Conservation (phyloP, 2,888 invertebrate species). For the Tenthredo notha region DNA sequence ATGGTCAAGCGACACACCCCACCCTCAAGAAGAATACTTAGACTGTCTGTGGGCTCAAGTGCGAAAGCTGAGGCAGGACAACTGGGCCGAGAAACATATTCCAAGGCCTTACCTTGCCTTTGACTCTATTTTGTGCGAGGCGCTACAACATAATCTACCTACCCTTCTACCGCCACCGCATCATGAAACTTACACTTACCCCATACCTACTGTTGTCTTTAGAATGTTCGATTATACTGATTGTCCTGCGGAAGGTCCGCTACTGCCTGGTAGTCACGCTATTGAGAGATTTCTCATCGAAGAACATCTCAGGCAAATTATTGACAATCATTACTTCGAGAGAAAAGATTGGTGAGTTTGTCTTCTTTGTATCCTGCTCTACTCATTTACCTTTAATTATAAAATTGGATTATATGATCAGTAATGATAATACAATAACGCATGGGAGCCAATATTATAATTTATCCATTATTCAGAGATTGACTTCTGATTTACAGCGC, state of each 20-base stretch:
- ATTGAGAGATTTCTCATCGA: slow-evolving; percentile 99
- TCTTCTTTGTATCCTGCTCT: background rate
- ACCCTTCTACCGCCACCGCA: slow-evolving; percentile 95
- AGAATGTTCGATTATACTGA: slow-evolving; percentile 99
- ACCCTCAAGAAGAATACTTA: slow-evolving; percentile 97
- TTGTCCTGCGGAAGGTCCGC: slow-evolving; percentile 92
- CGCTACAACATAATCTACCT: slow-evolving; percentile 96
- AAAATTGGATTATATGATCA: background rate
- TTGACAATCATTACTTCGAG: slow-evolving; percentile 92
- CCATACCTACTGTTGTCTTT: slow-evolving; percentile 96
- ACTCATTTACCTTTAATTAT: background rate
- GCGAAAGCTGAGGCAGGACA: slow-evolving; percentile 93
- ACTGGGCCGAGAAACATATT: slow-evolving; percentile 98
- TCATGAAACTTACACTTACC: slow-evolving; percentile 93
- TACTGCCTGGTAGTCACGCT: slow-evolving; percentile 96
- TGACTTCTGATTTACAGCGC: slow-evolving; percentile 81
- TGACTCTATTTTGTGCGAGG: slow-evolving; percentile 96
- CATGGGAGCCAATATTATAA: slow-evolving; percentile 10
- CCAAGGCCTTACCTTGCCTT: slow-evolving; percentile 97
- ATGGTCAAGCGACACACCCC: slow-evolving; percentile 96
- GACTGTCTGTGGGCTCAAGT: slow-evolving; percentile 98
- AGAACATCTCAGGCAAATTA: slow-evolving; percentile 96
- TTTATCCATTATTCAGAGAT: background rate
- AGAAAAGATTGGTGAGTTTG: slow-evolving; percentile 91
- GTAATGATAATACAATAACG: background rate